These are phyloP conservation scores for Uloborus plumipes DNA, from an alignment of 2,888 invertebrate species.

Conservation along the genomic window DNA sequence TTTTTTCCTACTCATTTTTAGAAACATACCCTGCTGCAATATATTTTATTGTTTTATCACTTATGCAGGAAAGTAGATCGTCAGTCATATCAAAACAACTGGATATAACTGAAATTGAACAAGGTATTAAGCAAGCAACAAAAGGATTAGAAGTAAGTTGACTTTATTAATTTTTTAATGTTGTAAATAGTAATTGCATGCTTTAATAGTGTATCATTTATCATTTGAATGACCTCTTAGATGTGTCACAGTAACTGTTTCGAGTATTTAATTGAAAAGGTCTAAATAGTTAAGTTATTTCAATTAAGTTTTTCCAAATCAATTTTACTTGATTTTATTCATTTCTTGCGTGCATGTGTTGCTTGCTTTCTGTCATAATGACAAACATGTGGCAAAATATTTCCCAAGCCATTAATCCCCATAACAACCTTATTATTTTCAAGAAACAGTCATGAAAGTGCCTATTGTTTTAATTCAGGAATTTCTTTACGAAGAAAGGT, in stretches of 20 bases:
- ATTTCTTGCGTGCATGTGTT: too few relatives aligned
- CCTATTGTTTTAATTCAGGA: too few relatives aligned
- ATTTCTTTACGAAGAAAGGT: too few relatives aligned
- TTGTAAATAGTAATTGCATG: too few relatives aligned
- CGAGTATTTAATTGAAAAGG: too few relatives aligned
- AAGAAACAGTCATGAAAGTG: too few relatives aligned
- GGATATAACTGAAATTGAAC: slow-evolving; percentile 85
- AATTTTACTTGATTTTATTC: too few relatives aligned
- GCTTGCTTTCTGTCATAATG: too few relatives aligned
- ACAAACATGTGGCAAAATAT: too few relatives aligned
- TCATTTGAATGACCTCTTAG: neutral
- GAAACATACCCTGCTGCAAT: neutral
- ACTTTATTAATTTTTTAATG: neutral
- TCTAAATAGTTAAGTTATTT: neutral
- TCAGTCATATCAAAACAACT: slow-evolving; percentile 85
- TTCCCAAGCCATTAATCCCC: too few relatives aligned
- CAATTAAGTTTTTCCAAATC: neutral
- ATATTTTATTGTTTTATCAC: neutral
- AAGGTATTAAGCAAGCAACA: slow-evolving; percentile 82
- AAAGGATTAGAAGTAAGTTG: slow-evolving; percentile 75
- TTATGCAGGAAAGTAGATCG: slow-evolving; percentile 80
- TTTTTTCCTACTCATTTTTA: neutral
- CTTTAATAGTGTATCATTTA: neutral
- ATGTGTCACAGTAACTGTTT: neutral
- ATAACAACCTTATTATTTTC: too few relatives aligned